phyloP scores from a whole-genome alignment of 2,113 vertebrate genomes.

The Stigmatopora nigra region DNA sequence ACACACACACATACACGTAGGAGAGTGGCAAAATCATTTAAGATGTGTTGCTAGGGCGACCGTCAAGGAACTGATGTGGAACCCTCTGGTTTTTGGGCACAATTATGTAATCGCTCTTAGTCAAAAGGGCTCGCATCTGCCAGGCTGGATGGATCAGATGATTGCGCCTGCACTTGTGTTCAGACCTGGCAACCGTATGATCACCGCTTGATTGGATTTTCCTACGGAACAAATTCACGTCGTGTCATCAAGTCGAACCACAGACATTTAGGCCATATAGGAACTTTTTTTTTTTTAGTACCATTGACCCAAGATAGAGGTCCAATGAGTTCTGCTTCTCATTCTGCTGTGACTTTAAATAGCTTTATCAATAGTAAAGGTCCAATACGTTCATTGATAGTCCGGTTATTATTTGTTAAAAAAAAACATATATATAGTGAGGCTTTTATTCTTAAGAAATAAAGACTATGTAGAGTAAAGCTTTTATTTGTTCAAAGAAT shows the following conservation, averaged over 20 bases:
- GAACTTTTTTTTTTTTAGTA: no score
- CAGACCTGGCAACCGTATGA: conserved; percentile 27
- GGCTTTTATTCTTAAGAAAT: no score
- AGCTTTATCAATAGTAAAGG: no score
- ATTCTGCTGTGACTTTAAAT: no score
- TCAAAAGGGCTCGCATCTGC: conserved; percentile 28
- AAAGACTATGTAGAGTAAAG: no score
- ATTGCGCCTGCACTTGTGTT: conserved; percentile 14
- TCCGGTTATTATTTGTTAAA: no score
- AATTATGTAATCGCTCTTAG: conserved; percentile 34
- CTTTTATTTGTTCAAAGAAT: no score
- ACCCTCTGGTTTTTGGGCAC: conserved; percentile 22
- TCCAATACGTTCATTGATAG: no score
- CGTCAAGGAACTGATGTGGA: conserved; percentile 33
- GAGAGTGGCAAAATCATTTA: conserved; percentile 38
- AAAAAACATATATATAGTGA: no score
- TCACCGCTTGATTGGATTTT: conserved; percentile 17
- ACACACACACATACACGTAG: neutral
- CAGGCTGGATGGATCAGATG: conserved; percentile 25
- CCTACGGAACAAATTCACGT: neutral
- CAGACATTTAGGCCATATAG: no score
- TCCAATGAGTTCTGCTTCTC: no score
- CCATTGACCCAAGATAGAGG: no score
- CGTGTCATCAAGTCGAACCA: neutral
- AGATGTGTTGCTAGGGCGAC: conserved; percentile 55